Percentiles rank a stretch among this genome's conserved stretches.
phyloP scores from a whole-genome alignment of 2,113 vertebrate genomes.

The Fukomys damarensis region DNA sequence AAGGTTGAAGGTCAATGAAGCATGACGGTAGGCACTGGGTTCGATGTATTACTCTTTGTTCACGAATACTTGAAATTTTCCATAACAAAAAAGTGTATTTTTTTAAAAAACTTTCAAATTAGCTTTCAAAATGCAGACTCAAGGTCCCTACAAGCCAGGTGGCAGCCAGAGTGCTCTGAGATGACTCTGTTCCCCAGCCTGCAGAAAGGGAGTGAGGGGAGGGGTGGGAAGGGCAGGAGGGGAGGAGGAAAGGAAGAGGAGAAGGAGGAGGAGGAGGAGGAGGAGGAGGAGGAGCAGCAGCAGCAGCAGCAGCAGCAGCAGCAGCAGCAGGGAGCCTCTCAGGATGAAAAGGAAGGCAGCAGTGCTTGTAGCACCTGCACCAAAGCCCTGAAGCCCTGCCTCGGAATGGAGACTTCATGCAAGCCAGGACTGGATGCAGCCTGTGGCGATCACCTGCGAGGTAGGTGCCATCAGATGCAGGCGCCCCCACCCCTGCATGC shows the following conservation, averaged over 20 bases:
- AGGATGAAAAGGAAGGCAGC: neutral
- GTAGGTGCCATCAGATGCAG: neutral
- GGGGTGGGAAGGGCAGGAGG: no score
- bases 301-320: no score
- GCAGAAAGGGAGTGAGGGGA: neutral
- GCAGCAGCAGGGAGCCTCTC: neutral
- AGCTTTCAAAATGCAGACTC: conserved; percentile 11
- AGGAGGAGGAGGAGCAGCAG: no score
- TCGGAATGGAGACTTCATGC: neutral
- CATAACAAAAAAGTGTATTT: neutral
- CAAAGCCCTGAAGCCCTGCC: neutral
- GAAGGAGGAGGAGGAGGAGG: rapidly evolving
- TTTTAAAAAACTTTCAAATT: neutral
- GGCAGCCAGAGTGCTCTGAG: neutral
- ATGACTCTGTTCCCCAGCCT: neutral
- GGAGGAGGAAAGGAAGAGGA: no score
- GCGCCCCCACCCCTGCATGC: no score
- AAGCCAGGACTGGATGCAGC: neutral
- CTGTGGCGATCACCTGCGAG: neutral
- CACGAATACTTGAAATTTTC: neutral
- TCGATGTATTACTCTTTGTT: neutral
- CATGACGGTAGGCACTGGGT: neutral
- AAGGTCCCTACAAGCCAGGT: neutral
- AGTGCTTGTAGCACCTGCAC: neutral
- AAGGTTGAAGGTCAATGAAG: neutral